Percentiles rank a stretch among this genome's conserved stretches.
These are phyloP conservation scores for Lottia scabra DNA, from an alignment of 2,888 invertebrate genomes.

Conservation along the genomic window DNA sequence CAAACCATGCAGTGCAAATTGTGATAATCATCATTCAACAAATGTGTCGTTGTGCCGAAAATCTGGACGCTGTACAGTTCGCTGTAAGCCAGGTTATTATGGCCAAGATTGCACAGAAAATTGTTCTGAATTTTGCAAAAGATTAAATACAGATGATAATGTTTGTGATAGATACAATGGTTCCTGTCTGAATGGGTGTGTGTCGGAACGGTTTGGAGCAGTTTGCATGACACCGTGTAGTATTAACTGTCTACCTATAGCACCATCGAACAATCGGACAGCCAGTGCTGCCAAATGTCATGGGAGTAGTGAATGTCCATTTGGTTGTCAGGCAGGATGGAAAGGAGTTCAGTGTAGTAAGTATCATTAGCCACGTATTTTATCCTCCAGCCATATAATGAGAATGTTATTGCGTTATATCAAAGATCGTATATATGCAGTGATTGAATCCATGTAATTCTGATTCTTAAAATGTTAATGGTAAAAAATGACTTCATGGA, in stretches of 20 bases:
- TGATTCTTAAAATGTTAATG: too few species aligned
- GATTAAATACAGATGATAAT: not conserved
- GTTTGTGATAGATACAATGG: not conserved
- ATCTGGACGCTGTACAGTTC: not conserved
- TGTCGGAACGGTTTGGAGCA: not conserved
- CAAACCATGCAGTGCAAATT: not conserved
- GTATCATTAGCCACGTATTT: not conserved
- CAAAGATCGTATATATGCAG: too few species aligned
- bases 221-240: not conserved
- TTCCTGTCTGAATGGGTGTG: not conserved
- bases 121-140: not conserved
- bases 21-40: not conserved
- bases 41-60: not conserved
- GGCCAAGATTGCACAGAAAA: not conserved
- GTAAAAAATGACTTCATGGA: too few species aligned
- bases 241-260: not conserved
- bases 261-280: not conserved
- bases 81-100: not conserved
- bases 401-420: too few species aligned
- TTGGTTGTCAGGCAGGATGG: not conserved
- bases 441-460: too few species aligned
- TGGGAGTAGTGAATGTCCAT: not conserved
- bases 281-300: not conserved
- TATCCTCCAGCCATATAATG: too few species aligned
- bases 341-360: not conserved